These are phyloP conservation scores for Catharus fuscescens DNA, from an alignment of 2,113 vertebrate species.

Conservation along the genomic window DNA sequence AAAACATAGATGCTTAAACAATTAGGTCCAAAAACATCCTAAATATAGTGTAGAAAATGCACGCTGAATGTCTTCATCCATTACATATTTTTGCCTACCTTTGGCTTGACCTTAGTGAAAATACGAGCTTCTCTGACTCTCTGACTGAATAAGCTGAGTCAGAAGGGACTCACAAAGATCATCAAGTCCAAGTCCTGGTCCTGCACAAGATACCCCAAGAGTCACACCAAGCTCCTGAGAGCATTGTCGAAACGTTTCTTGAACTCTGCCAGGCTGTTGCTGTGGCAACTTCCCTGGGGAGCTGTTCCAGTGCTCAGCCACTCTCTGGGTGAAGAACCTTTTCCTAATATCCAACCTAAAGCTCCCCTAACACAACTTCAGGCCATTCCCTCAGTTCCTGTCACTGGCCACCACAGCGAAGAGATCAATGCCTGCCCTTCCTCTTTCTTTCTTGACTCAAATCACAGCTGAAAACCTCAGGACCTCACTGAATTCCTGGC, in stretches of 20 bases:
- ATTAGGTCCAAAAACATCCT: background rate
- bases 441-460: background rate
- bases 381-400: background rate
- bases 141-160: background rate
- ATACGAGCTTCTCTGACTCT: background rate
- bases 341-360: fast-evolving
- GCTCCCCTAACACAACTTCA: fast-evolving
- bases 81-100: background rate
- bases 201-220: background rate
- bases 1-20: background rate
- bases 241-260: fast-evolving
- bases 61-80: background rate
- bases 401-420: background rate
- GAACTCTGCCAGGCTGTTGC: background rate
- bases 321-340: too few species aligned
- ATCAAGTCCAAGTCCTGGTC: background rate
- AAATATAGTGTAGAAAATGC: background rate
- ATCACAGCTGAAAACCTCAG: background rate
- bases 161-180: background rate
- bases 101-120: background rate
- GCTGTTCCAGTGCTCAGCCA: background rate
- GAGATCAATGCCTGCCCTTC: too few species aligned
- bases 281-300: background rate
- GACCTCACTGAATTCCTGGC: background rate
- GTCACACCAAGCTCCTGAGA: background rate